phyloP scores from a whole-genome alignment of 2,113 vertebrate genomes.

The Nycticebus coucang region DNA sequence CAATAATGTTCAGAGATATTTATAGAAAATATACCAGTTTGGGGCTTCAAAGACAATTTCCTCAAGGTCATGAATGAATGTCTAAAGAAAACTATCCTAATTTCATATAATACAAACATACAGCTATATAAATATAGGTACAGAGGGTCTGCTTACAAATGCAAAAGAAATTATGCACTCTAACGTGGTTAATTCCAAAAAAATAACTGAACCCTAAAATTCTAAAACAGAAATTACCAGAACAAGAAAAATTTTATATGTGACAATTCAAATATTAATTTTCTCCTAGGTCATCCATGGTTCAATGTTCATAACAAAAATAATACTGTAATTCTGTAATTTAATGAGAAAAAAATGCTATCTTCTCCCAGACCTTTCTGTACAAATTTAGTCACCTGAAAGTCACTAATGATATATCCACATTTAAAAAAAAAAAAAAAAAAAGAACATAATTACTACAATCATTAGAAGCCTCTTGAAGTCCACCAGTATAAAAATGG shows the following conservation, averaged over 20 bases:
- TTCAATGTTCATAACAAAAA: conserved; percentile 2
- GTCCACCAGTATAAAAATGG: neutral
- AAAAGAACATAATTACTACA: neutral
- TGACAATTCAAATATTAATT: conserved; percentile 28
- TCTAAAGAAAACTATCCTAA: conserved; percentile 15
- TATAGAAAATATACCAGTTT: neutral
- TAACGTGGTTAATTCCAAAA: neutral
- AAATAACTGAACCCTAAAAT: neutral
- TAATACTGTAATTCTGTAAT: neutral
- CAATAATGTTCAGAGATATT: neutral
- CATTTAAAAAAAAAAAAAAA: neutral
- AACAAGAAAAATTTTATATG: neutral
- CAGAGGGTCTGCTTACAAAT: neutral
- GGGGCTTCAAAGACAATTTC: conserved; percentile 4
- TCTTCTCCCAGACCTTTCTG: neutral
- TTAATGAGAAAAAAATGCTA: neutral
- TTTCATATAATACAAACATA: neutral
- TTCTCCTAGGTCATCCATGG: neutral
- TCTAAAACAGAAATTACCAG: neutral
- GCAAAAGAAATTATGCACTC: neutral
- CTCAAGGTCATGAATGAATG: neutral
- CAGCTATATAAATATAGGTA: neutral
- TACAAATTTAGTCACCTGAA: neutral
- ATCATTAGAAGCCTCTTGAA: neutral
- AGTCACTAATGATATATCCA: neutral